phyloP scores from a whole-genome alignment of 1,140 invertebrate genomes.

The Halictus rubicundus region DNA sequence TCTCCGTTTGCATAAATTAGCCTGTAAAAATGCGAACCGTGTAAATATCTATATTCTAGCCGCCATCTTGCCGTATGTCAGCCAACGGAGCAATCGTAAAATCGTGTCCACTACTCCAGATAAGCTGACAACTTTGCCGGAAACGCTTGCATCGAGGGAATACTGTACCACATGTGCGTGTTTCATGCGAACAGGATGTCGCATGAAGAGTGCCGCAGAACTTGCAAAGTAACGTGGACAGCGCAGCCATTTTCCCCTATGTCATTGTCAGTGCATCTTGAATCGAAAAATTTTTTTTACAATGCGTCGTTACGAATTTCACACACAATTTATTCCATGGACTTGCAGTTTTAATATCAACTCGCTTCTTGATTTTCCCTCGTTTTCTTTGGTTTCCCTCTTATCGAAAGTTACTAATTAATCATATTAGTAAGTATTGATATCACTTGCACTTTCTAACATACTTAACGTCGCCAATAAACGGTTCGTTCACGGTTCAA shows the following conservation, averaged over 20 bases:
- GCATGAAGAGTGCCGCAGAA: neutral
- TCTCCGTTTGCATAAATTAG: no score
- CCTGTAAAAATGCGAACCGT: no score
- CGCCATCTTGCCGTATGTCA: no score
- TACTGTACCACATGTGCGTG: neutral
- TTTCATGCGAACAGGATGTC: neutral
- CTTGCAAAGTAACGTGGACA: neutral
- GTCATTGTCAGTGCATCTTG: neutral
- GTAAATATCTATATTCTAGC: no score
- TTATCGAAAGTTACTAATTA: constrained; percentile 13
- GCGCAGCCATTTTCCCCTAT: neutral
- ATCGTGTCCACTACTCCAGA: no score
- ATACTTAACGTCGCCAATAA: neutral
- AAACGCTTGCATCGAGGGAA: no score
- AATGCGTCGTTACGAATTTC: neutral
- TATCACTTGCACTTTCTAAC: neutral
- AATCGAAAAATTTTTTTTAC: neutral
- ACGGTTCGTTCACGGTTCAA: neutral
- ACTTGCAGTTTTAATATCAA: neutral
- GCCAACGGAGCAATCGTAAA: no score
- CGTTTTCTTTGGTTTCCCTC: no score
- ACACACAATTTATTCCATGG: neutral
- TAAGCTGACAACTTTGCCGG: no score
- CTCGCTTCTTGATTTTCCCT: neutral
- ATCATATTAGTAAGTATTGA: constrained; percentile 14